Base-by-base conservation (phyloP, 2,888 invertebrate genomes). In the Parnassius smintheus region DNA sequence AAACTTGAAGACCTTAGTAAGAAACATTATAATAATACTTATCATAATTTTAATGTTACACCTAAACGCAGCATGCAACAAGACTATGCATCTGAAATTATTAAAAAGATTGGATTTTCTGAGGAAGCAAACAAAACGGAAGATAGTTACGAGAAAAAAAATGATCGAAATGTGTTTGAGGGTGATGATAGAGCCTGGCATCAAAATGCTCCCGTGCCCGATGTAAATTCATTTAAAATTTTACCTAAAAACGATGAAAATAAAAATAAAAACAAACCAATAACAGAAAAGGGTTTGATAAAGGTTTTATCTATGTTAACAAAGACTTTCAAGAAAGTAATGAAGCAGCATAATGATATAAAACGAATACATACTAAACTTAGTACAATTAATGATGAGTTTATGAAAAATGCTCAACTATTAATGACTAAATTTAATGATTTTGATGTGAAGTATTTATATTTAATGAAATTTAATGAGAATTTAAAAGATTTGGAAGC, bases 311-410 rank as follows among this genome's bases (percentile, higher is more conserved):
- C 88, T 1, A 85, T 88, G 80, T 67, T 91, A 2, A 85, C 90
- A 0, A 88, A 83, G 65, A 86, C 88, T 0, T 90, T 90, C 49
- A 90, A 88, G 62, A 91, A 85, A 61, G 83, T 89, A 9, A 87
- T 84, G 77, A 87, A 78, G 61, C 89, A 91, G 61, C 88, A 90
- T 22, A 75, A 68, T 0, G 84, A 86, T 62, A 86, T 91, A 0
- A 88, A 85, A 71, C 68, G 71, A 2, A 85, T 88, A 44, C 82
- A 88, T 11, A 72, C 69, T 10, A 81, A 78, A 62, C 68, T 90
- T 13, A 71, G 73, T 0, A 73, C 70, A 8, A 66, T 84, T 0
- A 83, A 82, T 57, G 77, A 83, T 2, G 78, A 82, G 45, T 83
- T 89, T 48, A 68, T 73, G 2, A 80, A 79, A 68, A 84, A 80